Conservation (phyloP, 2,113 vertebrate species). For the Polypterus senegalus region DNA sequence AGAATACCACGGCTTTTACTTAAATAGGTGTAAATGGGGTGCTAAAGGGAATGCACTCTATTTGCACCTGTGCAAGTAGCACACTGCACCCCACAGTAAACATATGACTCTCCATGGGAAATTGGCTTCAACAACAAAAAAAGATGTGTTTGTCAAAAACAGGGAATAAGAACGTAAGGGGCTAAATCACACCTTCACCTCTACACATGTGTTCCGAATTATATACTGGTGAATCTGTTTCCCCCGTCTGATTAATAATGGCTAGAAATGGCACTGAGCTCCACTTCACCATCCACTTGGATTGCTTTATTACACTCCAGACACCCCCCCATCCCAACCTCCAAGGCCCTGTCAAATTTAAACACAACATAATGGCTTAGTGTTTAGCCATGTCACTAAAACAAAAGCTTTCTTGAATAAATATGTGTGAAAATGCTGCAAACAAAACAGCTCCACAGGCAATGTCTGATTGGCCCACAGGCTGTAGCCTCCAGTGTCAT, state of each 20-base stretch:
- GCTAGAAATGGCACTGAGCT: too few species aligned
- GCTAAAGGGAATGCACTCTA: neutral
- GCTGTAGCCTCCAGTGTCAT: slow-evolving; percentile 30
- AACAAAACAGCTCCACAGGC: slow-evolving; percentile 45
- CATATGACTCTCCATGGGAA: too few species aligned
- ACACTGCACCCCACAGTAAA: too few species aligned
- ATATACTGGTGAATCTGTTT: too few species aligned
- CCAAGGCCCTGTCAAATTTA: slow-evolving; percentile 50
- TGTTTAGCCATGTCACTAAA: slow-evolving; percentile 41
- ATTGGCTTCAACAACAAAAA: too few species aligned
- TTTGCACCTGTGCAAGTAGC: neutral
- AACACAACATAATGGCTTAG: slow-evolving; percentile 38
- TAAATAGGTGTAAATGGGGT: neutral
- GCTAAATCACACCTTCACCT: too few species aligned
- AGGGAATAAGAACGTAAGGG: too few species aligned
- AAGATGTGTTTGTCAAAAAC: too few species aligned
- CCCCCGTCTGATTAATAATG: too few species aligned
- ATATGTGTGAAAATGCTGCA: slow-evolving; percentile 53
- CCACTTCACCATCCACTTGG: slow-evolving; percentile 36
- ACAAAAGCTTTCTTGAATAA: slow-evolving; percentile 61
- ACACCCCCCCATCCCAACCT: slow-evolving; percentile 25
- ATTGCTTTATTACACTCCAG: slow-evolving; percentile 28
- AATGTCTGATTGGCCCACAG: slow-evolving; percentile 35
- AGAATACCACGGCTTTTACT: neutral
- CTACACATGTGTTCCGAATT: too few species aligned